Conservation (phyloP, 2,888 invertebrate species). For the Psylliodes chrysocephalus region DNA sequence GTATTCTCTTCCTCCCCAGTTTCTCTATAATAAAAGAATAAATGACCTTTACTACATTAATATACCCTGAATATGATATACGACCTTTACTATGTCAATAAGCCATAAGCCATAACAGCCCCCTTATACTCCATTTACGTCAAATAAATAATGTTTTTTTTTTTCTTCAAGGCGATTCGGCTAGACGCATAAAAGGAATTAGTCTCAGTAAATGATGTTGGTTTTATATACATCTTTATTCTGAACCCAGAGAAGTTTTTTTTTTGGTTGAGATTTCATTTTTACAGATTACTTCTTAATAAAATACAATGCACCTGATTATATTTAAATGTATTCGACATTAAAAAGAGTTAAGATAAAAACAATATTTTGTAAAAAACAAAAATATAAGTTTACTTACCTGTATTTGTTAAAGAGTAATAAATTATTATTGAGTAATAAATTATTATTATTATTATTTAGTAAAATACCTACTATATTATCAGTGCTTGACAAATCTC, state of each 20-base stretch:
- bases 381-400: too few species aligned
- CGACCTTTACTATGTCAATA: conserved; percentile 6
- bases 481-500: too few species aligned
- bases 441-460: too few species aligned
- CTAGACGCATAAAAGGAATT: not conserved
- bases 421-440: too few species aligned
- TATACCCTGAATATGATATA: conserved; percentile 1
- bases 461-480: too few species aligned
- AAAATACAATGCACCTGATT: too few species aligned
- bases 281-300: too few species aligned
- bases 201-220: not conserved
- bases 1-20: not conserved
- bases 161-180: not conserved
- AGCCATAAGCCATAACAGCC: conserved; percentile 6
- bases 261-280: too few species aligned
- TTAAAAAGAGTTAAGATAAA: too few species aligned
- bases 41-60: conserved; percentile 12
- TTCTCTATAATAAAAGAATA: not conserved
- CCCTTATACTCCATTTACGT: conserved; percentile 19
- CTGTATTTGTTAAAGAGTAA: too few species aligned
- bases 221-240: not conserved
- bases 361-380: too few species aligned
- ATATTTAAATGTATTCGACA: too few species aligned
- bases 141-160: conserved; percentile 16
- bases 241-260: not conserved